phyloP scores from a whole-genome alignment of 1,140 invertebrate genomes.

The Drosophila orena region DNA sequence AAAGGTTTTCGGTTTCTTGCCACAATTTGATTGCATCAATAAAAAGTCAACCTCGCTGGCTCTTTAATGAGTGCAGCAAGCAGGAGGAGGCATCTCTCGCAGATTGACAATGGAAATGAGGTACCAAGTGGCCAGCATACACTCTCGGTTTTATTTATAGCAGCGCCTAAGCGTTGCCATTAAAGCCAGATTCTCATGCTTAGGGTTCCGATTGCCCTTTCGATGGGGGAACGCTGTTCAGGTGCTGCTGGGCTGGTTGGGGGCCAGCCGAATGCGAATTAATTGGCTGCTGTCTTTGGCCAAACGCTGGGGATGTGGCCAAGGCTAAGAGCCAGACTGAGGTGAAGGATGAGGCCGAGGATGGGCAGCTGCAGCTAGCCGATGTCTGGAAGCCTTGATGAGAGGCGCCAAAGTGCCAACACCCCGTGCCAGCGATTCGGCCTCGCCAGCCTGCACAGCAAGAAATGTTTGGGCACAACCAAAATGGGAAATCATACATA shows the following conservation, averaged over 20 bases:
- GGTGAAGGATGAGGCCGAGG: neutral
- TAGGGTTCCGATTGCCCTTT: neutral
- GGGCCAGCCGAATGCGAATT: conserved; percentile 61
- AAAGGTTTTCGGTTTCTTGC: conserved; percentile 55
- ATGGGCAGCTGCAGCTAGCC: conserved; percentile 20
- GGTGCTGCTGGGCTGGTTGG: conserved; percentile 4
- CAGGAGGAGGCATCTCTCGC: conserved; percentile 38
- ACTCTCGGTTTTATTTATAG: conserved; percentile 71
- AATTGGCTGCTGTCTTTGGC: conserved; percentile 77
- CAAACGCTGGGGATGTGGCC: conserved; percentile 44
- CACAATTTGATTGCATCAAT: conserved; percentile 79
- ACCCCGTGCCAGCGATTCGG: conserved; percentile 51
- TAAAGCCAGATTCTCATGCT: conserved; percentile 51
- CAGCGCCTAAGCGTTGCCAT: conserved; percentile 79
- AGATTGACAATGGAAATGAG: conserved; percentile 80
- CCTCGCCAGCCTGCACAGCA: conserved; percentile 12
- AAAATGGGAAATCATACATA: too few species aligned
- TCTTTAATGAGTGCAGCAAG: conserved; percentile 65
- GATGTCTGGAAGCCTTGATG: conserved; percentile 67
- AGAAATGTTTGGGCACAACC: neutral
- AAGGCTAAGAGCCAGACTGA: neutral
- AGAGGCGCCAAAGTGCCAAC: conserved; percentile 81
- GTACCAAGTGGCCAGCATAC: conserved; percentile 54
- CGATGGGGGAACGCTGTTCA: neutral
- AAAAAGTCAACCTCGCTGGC: conserved; percentile 56